Percentiles rank a stretch among this genome's conserved stretches.
These are phyloP conservation scores for Oryzias javanicus DNA, from an alignment of 2,113 vertebrate species.

Conservation along the genomic window DNA sequence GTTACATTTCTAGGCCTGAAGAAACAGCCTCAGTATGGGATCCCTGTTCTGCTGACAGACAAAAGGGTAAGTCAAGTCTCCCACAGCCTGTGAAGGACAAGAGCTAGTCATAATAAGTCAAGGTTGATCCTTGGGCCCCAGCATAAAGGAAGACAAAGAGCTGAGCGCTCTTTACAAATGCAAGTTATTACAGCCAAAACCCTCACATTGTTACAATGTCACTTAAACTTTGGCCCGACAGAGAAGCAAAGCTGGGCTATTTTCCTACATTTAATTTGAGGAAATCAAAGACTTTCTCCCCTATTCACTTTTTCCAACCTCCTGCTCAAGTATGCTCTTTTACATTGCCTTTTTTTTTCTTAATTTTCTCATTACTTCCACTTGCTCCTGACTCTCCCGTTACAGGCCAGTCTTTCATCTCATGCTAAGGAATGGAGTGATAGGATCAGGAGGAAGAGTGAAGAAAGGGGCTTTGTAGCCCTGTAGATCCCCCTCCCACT, in stretches of 20 bases:
- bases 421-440: slow-evolving; percentile 77
- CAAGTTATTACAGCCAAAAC: slow-evolving; percentile 71
- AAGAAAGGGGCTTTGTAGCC: slow-evolving; percentile 79
- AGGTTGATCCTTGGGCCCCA: slow-evolving; percentile 58
- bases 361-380: slow-evolving; percentile 73
- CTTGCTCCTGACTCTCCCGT: slow-evolving; percentile 72
- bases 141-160: slow-evolving; percentile 64
- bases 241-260: slow-evolving; percentile 49
- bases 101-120: slow-evolving; percentile 73
- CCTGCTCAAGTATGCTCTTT: slow-evolving; percentile 58
- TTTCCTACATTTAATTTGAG: slow-evolving; percentile 75
- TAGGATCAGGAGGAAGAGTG: slow-evolving; percentile 77
- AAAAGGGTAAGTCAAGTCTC: slow-evolving; percentile 68
- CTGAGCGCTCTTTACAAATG: slow-evolving; percentile 64
- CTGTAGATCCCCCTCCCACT: slow-evolving; percentile 28
- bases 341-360: slow-evolving; percentile 39
- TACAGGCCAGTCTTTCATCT: slow-evolving; percentile 79
- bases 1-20: slow-evolving; percentile 44
- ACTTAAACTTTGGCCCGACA: slow-evolving; percentile 64
- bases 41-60: slow-evolving; percentile 62
- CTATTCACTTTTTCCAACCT: slow-evolving; percentile 57
- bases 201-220: slow-evolving; percentile 71
- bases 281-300: slow-evolving; percentile 75
- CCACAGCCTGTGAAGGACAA: slow-evolving; percentile 70
- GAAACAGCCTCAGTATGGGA: slow-evolving; percentile 52